Evolutionary conservation across 1,140 invertebrate genomes (phyloP).

Genomic region (Hetaerina americana): DNA sequence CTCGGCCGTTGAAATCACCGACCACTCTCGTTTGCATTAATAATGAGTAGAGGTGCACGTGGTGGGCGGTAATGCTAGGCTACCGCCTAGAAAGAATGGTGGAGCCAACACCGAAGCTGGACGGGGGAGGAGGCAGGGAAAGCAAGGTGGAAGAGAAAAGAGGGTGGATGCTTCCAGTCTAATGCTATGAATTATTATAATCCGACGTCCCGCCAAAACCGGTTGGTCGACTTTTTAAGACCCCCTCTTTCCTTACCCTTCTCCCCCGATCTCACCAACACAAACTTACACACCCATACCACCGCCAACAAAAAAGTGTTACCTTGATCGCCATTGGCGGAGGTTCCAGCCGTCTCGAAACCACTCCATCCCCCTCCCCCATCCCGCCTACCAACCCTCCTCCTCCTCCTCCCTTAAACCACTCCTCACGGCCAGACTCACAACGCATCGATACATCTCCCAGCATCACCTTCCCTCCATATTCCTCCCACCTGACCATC

Average conservation of each 20-base stretch:
- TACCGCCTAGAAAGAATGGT: background rate
- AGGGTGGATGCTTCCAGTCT: background rate
- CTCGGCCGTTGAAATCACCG: background rate
- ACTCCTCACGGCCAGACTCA: background rate
- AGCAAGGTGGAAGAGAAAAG: background rate
- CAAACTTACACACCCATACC: background rate
- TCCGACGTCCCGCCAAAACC: background rate
- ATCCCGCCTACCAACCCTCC: background rate
- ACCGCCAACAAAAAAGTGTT: background rate
- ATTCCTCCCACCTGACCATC: too few relatives aligned
- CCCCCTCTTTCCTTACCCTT: background rate
- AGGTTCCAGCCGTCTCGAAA: background rate
- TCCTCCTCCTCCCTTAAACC: background rate
- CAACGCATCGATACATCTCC: background rate
- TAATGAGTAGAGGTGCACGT: background rate
- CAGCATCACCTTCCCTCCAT: background rate
- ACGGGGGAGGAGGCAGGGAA: background rate
- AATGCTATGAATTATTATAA: conserved; percentile 1
- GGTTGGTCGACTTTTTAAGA: background rate
- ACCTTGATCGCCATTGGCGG: background rate
- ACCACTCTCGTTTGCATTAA: background rate
- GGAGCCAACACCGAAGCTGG: background rate
- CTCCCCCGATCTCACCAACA: background rate
- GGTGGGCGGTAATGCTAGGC: background rate
- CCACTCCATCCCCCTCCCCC: background rate